phyloP scores from a whole-genome alignment of 1,140 invertebrate species.

The Ericerus pela region DNA sequence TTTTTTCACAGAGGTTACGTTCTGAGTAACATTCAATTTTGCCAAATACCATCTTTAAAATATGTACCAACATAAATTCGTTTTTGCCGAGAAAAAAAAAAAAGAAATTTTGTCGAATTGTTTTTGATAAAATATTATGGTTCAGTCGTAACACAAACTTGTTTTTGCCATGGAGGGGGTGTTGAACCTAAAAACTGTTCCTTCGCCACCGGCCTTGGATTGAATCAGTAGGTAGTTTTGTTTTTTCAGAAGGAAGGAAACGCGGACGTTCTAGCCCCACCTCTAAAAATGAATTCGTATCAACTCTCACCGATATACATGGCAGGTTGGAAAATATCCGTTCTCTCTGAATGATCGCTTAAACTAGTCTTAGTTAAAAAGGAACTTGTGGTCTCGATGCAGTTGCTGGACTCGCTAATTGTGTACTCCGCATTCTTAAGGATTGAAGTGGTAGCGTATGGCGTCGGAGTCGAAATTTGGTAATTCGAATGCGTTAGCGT shows the following conservation, averaged over 20 bases:
- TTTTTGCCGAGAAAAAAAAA: too few species aligned
- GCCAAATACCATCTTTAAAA: too few species aligned
- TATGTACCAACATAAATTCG: too few species aligned
- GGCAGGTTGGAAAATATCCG: slow-evolving; percentile 1
- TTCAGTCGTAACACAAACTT: too few species aligned
- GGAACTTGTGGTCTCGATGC: not conserved
- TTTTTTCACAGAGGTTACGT: too few species aligned
- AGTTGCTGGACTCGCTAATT: slow-evolving; percentile 25
- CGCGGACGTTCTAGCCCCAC: not conserved
- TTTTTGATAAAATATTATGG: too few species aligned
- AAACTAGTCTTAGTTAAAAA: not conserved
- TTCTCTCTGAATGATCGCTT: slow-evolving; percentile 5
- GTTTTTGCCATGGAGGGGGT: too few species aligned
- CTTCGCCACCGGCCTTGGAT: too few species aligned
- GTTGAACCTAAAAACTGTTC: too few species aligned
- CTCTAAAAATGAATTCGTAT: not conserved
- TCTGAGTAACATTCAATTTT: too few species aligned
- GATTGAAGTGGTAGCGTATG: slow-evolving; percentile 68
- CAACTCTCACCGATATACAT: not conserved
- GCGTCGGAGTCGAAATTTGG: slow-evolving; percentile 42
- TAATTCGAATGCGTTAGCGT: slow-evolving; percentile 21
- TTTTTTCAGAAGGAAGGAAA: not conserved
- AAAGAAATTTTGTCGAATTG: too few species aligned
- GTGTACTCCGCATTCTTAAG: slow-evolving; percentile 32
- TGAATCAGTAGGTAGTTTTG: not conserved